Percentiles rank a stretch among this genome's conserved stretches.
Evolutionary conservation across 2,797 vertebrate genomes (phyloP).

Genomic region (Silurus aristotelis): DNA sequence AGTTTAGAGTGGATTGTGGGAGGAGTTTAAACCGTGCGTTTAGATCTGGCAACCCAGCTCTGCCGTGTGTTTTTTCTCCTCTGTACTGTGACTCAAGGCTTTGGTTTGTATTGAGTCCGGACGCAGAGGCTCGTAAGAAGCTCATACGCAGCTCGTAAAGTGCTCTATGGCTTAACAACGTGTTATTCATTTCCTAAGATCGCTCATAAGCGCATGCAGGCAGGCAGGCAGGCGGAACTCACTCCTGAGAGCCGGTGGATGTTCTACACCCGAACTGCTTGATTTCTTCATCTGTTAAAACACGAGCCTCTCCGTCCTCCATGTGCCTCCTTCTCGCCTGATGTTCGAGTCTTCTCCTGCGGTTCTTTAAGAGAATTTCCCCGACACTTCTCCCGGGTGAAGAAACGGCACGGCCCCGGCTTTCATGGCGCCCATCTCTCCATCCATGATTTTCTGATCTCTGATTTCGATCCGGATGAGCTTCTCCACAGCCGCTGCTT

Average conservation of each 20-base stretch:
- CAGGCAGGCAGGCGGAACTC: neutral
- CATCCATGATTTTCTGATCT: neutral
- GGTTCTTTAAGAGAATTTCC: constrained; percentile 14
- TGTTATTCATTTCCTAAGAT: neutral
- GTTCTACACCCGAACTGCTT: neutral
- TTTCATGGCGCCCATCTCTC: neutral
- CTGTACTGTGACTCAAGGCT: constrained; percentile 11
- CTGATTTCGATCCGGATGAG: constrained; percentile 1
- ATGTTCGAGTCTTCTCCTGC: constrained; percentile 8
- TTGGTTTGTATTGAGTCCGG: neutral
- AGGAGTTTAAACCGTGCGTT: constrained; percentile 4
- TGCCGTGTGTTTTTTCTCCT: neutral
- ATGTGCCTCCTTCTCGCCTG: neutral
- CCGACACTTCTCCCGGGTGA: constrained; percentile 14
- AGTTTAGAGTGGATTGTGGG: neutral
- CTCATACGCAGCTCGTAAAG: neutral
- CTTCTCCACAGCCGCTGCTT: neutral
- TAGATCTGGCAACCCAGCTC: constrained; percentile 31
- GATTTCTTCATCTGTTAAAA: neutral
- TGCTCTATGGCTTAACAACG: neutral
- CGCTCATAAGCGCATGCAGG: neutral
- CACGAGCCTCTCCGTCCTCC: neutral
- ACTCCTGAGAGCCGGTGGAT: constrained; percentile 2
- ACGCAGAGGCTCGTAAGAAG: neutral
- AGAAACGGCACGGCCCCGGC: neutral